These are phyloP conservation scores for Meteorus cinctellus DNA, from an alignment of 2,888 invertebrate genomes.

Conservation along the genomic window DNA sequence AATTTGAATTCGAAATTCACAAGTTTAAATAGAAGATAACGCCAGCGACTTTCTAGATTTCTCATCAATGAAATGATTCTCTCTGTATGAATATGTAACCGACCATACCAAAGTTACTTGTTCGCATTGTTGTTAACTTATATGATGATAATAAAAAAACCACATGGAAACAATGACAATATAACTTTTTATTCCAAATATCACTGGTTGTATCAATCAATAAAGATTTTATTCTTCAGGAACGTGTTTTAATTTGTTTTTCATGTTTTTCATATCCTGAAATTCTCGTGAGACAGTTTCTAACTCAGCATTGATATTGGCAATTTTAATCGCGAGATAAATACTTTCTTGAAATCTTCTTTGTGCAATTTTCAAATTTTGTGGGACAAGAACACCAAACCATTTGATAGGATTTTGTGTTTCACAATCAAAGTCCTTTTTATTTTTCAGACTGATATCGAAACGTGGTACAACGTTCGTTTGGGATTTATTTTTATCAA, in stretches of 20 bases:
- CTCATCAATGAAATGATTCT: too few relatives aligned
- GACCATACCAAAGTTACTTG: too few relatives aligned
- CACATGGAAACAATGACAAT: neutral
- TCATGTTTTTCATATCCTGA: conserved; percentile 59
- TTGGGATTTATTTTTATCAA: conserved; percentile 40
- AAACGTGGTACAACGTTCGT: conserved; percentile 59
- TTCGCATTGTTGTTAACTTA: too few relatives aligned
- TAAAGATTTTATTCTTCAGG: conserved; percentile 20
- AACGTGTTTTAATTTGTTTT: conserved; percentile 46
- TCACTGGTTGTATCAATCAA: neutral
- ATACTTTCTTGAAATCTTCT: conserved; percentile 82
- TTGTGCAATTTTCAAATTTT: conserved; percentile 84
- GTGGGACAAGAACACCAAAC: conserved; percentile 91
- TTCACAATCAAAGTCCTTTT: conserved; percentile 68
- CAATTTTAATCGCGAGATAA: conserved; percentile 80
- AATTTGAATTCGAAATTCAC: too few relatives aligned
- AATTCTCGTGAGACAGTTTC: conserved; percentile 67
- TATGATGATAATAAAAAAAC: too few relatives aligned
- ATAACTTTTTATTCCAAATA: neutral
- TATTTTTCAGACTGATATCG: conserved; percentile 63
- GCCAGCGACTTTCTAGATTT: too few relatives aligned
- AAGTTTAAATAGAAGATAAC: too few relatives aligned
- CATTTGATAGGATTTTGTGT: conserved; percentile 83
- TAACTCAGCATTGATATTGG: conserved; percentile 81
- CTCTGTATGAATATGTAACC: too few relatives aligned